Base-by-base conservation (phyloP, 92 coral and sea anemone species). In the Zoanthus gigantus region DNA sequence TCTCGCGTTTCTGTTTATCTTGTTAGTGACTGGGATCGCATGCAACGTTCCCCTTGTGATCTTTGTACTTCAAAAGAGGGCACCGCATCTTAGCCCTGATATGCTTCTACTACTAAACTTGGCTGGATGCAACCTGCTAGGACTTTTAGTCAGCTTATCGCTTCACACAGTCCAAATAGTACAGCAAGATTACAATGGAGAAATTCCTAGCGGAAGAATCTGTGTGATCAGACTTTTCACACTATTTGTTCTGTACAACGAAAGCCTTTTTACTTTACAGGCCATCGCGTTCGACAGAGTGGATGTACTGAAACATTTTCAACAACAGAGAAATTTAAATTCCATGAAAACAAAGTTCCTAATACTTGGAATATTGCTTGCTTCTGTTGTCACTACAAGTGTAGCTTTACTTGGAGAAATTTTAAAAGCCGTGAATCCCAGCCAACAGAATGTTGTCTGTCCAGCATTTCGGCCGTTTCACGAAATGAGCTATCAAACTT, bases 271-370 rank as follows among this genome's bases (percentile, higher is more conserved):
- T 15, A 87, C 90, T 1, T 65, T 87, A 56, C 32, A 66, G 23
- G 86, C 60, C 44, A 44, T 87, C 15, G 86, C 67, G 7, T 65
- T 45, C 29, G 90, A 87, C 54, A 74, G 90, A 48, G 14, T 14
- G 14, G 90, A 87, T 16, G 90, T 77, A 14, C 63, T 87, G 71
- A 87, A 84, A 23, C 44, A 87, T 46, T 79, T 87, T 46, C 52
- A 74, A 47, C 71, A 60, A 28, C 90, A 78, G 75, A 69, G 90
- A 87, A 77, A 67, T 46, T 32, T 87, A 11, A 79, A 84, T 6
- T 34, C 72, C 5, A 66, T 17, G 7, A 78, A 23, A 53, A 37
- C 90, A 34, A 47, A 71, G 23, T 42, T 16, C 15, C 68, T 71
- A 13, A 68, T 69, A 8, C 2, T 28, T 18, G 17, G 60, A 63